phyloP scores from a whole-genome alignment of 1,140 invertebrate genomes.

The Lepeophtheirus salmonis region DNA sequence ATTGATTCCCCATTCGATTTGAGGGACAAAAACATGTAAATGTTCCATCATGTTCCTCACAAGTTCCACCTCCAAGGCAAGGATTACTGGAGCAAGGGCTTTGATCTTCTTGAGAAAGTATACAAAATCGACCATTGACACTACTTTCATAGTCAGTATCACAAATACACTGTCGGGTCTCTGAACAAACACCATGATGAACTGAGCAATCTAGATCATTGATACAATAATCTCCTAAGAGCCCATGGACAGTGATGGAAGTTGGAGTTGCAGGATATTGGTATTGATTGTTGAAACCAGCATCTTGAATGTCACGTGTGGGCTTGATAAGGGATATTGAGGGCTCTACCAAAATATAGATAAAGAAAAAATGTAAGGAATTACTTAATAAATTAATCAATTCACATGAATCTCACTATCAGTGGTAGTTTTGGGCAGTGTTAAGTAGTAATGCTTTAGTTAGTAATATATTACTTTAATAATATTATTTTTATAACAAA shows the following conservation, averaged over 20 bases:
- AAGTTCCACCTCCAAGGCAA: slow-evolving; percentile 53
- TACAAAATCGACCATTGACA: no score
- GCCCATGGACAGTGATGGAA: slow-evolving; percentile 39
- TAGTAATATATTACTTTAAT: no score
- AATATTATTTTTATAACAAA: no score
- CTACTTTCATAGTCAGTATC: slow-evolving; percentile 36
- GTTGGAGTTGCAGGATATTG: slow-evolving; percentile 21
- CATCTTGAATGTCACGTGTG: slow-evolving; percentile 42
- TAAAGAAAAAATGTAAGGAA: no score
- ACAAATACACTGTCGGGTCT: slow-evolving; percentile 46
- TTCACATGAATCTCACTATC: no score
- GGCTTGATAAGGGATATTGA: slow-evolving; percentile 39
- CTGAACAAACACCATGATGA: slow-evolving; percentile 42
- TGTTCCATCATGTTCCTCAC: slow-evolving; percentile 45
- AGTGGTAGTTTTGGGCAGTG: no score
- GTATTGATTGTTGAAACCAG: slow-evolving; percentile 23
- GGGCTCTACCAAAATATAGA: no score
- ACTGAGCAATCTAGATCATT: slow-evolving; percentile 49
- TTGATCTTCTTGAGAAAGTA: slow-evolving; percentile 1
- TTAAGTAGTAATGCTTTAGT: no score
- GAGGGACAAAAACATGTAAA: slow-evolving; percentile 54
- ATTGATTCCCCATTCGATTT: slow-evolving; percentile 42
- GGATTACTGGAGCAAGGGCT: slow-evolving; percentile 38
- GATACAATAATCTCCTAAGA: slow-evolving; percentile 54
- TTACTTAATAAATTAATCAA: no score